Percentiles rank a stretch among this genome's conserved stretches.
phyloP scores from a whole-genome alignment of 2,797 vertebrate species.

The Rachycentron canadum region DNA sequence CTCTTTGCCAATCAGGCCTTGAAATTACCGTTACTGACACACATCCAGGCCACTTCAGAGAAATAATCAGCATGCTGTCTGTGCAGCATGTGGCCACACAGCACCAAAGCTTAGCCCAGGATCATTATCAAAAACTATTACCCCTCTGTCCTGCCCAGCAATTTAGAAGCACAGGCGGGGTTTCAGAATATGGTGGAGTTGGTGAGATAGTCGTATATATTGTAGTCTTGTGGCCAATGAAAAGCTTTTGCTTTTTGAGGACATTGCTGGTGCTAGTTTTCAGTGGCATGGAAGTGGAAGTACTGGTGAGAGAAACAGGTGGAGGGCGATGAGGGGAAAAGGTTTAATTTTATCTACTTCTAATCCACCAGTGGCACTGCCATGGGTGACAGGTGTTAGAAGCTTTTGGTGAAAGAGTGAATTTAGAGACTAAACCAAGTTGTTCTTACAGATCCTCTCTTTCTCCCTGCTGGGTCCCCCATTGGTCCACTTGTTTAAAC shows the following conservation, averaged over 20 bases:
- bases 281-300: slow-evolving; percentile 7
- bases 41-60: slow-evolving; percentile 76
- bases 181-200: slow-evolving; percentile 34
- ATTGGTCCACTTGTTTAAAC: slow-evolving; percentile 38
- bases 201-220: slow-evolving; percentile 33
- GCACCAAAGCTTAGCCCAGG: slow-evolving; percentile 68
- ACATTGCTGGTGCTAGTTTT: slow-evolving; percentile 25
- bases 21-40: slow-evolving; percentile 80
- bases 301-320: slow-evolving; percentile 9
- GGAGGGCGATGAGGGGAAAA: background rate
- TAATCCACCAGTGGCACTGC: slow-evolving; percentile 33
- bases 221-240: slow-evolving; percentile 40
- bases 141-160: slow-evolving; percentile 66
- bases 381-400: slow-evolving; percentile 45
- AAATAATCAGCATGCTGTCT: slow-evolving; percentile 80
- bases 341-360: slow-evolving; percentile 44
- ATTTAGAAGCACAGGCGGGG: slow-evolving; percentile 50
- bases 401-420: slow-evolving; percentile 47
- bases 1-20: slow-evolving; percentile 77
- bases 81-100: slow-evolving; percentile 70
- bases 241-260: slow-evolving; percentile 24
- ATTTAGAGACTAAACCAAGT: slow-evolving; percentile 35
- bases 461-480: background rate
- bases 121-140: slow-evolving; percentile 82
- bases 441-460: slow-evolving; percentile 34